Percentiles rank a stretch among this genome's conserved stretches.
These are phyloP conservation scores for Halichoerus grypus DNA, from an alignment of 2,113 vertebrate species.

Conservation along the genomic window DNA sequence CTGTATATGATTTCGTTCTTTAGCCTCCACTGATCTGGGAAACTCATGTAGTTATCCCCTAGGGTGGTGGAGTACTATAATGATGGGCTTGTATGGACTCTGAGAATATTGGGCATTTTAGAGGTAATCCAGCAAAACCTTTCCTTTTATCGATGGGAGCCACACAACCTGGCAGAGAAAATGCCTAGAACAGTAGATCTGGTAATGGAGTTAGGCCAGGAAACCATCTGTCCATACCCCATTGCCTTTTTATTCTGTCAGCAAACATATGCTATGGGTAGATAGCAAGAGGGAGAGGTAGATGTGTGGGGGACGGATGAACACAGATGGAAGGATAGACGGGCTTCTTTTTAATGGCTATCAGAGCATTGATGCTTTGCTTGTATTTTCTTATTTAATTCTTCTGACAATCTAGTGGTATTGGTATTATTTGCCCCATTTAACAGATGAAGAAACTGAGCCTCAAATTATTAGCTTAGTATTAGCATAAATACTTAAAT, in stretches of 20 bases:
- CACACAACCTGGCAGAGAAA: background rate
- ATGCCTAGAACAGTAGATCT: background rate
- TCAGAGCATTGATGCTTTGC: background rate
- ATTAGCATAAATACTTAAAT: background rate
- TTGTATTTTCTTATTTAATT: background rate
- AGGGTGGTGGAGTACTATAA: accelerated
- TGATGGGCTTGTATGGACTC: background rate
- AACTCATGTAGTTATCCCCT: background rate
- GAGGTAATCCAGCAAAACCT: background rate
- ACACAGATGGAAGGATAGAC: background rate
- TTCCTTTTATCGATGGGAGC: background rate
- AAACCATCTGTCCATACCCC: background rate
- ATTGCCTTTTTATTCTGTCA: background rate
- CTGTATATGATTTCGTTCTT: background rate
- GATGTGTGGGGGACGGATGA: too few relatives aligned
- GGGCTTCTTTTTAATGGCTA: background rate
- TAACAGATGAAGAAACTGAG: background rate
- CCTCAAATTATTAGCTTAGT: background rate
- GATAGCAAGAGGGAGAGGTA: background rate
- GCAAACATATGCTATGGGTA: background rate
- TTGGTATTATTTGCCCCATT: background rate
- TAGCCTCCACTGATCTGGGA: background rate
- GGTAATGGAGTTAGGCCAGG: background rate
- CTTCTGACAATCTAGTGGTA: background rate
- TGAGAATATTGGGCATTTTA: background rate